Evolutionary conservation across 2,888 invertebrate species (phyloP).

Genomic region (Abrostola triplasia): DNA sequence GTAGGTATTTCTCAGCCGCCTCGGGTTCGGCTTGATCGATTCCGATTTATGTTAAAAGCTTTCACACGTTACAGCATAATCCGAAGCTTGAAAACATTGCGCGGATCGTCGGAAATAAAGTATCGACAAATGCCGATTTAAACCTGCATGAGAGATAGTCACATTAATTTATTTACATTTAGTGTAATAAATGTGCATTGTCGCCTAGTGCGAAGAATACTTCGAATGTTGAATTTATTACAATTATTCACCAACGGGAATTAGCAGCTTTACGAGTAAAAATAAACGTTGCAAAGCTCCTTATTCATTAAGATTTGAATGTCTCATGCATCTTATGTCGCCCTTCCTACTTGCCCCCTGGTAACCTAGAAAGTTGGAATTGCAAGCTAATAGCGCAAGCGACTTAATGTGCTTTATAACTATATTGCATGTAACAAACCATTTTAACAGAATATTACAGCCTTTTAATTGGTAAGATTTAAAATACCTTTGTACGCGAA

Average conservation of each 20-base stretch:
- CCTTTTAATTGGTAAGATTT: no score
- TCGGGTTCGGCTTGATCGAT: conserved; percentile 53
- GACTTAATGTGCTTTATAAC: conserved; percentile 25
- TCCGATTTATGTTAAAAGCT: conserved; percentile 47
- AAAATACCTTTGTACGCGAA: no score
- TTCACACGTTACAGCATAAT: conserved; percentile 39
- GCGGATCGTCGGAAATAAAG: conserved; percentile 20
- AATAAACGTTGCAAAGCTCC: conserved; percentile 26
- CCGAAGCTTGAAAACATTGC: conserved; percentile 14
- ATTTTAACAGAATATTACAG: conserved; percentile 3
- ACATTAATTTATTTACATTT: conserved; percentile 19
- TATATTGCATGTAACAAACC: conserved; percentile 20
- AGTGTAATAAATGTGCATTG: conserved; percentile 21
- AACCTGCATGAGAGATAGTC: conserved; percentile 1
- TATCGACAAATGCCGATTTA: background rate
- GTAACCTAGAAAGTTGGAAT: conserved; percentile 56
- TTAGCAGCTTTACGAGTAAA: conserved; percentile 40
- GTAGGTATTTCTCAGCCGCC: conserved; percentile 51
- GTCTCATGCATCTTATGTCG: conserved; percentile 37
- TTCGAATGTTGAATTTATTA: conserved; percentile 39
- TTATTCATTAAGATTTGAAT: conserved; percentile 41
- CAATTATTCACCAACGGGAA: conserved; percentile 36
- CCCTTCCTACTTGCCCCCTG: conserved; percentile 32
- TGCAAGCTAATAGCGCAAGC: conserved; percentile 36
- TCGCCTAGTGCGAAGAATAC: conserved; percentile 36